A percentile compares a stretch with the other conserved stretches of the same genome.
Evolutionary conservation across 2,888 invertebrate genomes (phyloP).

Genomic region (Mythimna albipuncta): DNA sequence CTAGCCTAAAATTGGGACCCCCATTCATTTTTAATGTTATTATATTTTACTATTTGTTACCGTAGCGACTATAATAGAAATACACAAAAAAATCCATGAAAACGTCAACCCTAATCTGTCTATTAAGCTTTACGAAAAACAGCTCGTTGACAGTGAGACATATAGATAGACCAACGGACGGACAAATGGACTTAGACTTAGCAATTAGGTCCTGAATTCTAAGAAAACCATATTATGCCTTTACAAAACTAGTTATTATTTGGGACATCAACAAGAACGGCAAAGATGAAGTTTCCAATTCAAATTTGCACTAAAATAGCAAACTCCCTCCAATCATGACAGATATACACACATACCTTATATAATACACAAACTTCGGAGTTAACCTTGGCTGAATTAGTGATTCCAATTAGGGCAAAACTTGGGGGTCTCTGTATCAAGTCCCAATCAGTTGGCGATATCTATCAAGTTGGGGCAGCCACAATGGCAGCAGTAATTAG

Average conservation of each 20-base stretch:
- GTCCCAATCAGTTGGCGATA: constrained; percentile 56
- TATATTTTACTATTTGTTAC: too few relatives aligned
- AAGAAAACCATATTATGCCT: too few relatives aligned
- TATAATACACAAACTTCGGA: constrained; percentile 21
- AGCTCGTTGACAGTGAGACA: too few relatives aligned
- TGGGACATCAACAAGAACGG: neutral
- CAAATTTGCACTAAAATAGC: constrained; percentile 20
- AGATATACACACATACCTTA: constrained; percentile 11
- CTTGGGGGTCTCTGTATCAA: constrained; percentile 50
- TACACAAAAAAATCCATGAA: too few relatives aligned
- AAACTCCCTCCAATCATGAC: constrained; percentile 13
- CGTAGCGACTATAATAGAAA: too few relatives aligned
- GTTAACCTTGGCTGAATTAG: constrained; percentile 49
- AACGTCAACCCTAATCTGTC: too few relatives aligned
- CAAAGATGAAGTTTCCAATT: neutral
- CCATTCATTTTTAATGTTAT: too few relatives aligned
- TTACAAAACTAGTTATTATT: neutral
- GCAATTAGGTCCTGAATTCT: too few relatives aligned
- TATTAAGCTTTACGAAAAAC: too few relatives aligned
- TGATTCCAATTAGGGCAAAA: constrained; percentile 57
- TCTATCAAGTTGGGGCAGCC: constrained; percentile 40
- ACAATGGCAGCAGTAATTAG: constrained; percentile 49
- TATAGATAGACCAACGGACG: too few relatives aligned
- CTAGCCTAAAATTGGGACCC: too few relatives aligned
- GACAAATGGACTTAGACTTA: too few relatives aligned